phyloP scores from a whole-genome alignment of 2,113 vertebrate genomes.

The Nerophis lumbriciformis region DNA sequence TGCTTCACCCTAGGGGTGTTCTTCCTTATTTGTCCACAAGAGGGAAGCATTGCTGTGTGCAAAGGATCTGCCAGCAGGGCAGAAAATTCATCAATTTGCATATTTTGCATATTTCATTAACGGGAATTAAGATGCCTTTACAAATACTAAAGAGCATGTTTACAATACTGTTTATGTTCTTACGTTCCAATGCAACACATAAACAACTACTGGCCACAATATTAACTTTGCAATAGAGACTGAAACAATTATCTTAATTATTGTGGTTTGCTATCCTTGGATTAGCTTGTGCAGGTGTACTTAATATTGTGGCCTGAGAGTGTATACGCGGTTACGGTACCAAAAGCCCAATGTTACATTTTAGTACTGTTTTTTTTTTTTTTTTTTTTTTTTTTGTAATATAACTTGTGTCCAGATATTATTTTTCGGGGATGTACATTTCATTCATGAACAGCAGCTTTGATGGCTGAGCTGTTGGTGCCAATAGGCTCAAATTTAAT shows the following conservation, averaged over 20 bases:
- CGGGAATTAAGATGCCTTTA: slow-evolving; percentile 16
- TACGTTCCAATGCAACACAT: slow-evolving; percentile 18
- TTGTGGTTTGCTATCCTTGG: too few relatives aligned
- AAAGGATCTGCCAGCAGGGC: slow-evolving; percentile 11
- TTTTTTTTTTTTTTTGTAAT: slow-evolving; percentile 57
- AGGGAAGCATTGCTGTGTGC: slow-evolving; percentile 44
- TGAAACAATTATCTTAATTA: background rate
- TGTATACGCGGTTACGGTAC: slow-evolving; percentile 28
- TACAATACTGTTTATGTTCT: slow-evolving; percentile 27
- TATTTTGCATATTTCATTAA: slow-evolving; percentile 5
- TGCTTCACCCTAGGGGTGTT: slow-evolving; percentile 20
- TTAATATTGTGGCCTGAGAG: slow-evolving; percentile 7
- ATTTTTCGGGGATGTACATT: slow-evolving; percentile 63
- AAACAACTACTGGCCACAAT: background rate
- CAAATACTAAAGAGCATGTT: slow-evolving; percentile 8
- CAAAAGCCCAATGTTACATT: slow-evolving; percentile 59
- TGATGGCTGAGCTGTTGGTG: slow-evolving; percentile 42
- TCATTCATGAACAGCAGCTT: slow-evolving; percentile 51
- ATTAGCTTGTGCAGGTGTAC: background rate
- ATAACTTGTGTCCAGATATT: slow-evolving; percentile 62
- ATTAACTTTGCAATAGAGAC: background rate
- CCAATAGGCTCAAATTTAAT: slow-evolving; percentile 60
- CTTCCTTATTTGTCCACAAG: slow-evolving; percentile 42
- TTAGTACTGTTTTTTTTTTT: slow-evolving; percentile 45
- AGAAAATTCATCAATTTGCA: background rate